Evolutionary conservation across 1,140 invertebrate genomes (phyloP).

Genomic region (Micrasema longulum): DNA sequence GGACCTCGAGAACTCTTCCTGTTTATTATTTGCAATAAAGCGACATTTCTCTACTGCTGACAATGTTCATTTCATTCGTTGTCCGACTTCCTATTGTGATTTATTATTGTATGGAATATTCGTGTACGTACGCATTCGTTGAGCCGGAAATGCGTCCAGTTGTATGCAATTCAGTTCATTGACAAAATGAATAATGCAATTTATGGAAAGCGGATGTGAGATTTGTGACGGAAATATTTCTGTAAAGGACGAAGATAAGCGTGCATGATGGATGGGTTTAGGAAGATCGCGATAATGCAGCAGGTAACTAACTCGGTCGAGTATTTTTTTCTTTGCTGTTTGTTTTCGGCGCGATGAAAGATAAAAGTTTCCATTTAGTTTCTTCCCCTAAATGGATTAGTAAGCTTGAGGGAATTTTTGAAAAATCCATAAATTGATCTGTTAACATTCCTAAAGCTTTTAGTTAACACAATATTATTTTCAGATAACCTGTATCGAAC

Average conservation of each 20-base stretch:
- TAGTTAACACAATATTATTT: no score
- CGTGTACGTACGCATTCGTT: constrained; percentile 4
- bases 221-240: constrained; percentile 53
- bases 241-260: constrained; percentile 43
- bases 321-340: constrained; percentile 12
- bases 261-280: constrained; percentile 48
- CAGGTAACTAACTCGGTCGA: neutral
- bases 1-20: constrained; percentile 18
- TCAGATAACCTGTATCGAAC: no score
- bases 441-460: no score
- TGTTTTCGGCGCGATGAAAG: no score
- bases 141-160: constrained; percentile 51
- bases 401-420: no score
- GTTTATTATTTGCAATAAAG: constrained; percentile 28
- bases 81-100: constrained; percentile 43
- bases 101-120: constrained; percentile 30
- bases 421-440: no score
- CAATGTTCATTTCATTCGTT: constrained; percentile 21
- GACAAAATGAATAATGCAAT: constrained; percentile 51
- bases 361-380: no score
- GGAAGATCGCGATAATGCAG: constrained; percentile 24
- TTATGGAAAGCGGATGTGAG: constrained; percentile 46
- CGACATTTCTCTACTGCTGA: constrained; percentile 1
- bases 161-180: constrained; percentile 43
- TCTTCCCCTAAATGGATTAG: no score